These are phyloP conservation scores for Physella acuta DNA, from an alignment of 1,140 invertebrate species.

Conservation along the genomic window DNA sequence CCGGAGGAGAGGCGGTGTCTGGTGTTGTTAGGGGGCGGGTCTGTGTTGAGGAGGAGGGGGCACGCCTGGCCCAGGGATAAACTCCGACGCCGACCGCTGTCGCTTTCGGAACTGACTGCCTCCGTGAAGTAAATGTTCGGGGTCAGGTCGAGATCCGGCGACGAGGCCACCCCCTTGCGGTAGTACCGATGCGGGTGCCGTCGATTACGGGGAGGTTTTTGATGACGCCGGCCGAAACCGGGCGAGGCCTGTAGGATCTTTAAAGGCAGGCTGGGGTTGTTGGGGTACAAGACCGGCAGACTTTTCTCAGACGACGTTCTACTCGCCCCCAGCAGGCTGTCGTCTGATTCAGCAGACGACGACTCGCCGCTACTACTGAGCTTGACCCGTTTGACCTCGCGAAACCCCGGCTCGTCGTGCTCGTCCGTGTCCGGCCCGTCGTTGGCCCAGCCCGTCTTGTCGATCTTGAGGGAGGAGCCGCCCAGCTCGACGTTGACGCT, in stretches of 20 bases:
- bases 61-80: conserved; percentile 18
- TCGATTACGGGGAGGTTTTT: neutral
- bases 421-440: neutral
- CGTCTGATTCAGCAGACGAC: conserved; percentile 18
- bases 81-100: conserved; percentile 12
- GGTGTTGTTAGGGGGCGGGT: conserved; percentile 15
- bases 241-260: conserved; percentile 3
- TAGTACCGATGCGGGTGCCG: neutral
- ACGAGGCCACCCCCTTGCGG: neutral
- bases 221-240: neutral
- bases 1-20: neutral
- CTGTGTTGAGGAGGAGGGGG: conserved; percentile 9
- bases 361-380: conserved; percentile 15
- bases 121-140: neutral
- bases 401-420: neutral
- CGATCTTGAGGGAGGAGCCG: conserved; percentile 12
- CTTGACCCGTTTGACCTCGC: neutral
- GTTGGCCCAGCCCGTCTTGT: neutral
- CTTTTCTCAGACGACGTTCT: neutral
- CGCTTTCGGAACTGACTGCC: neutral
- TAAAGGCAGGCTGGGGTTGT: neutral
- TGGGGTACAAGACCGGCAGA: neutral
- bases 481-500: conserved; percentile 39
- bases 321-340: conserved; percentile 18
- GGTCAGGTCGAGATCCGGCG: conserved; percentile 13